A percentile compares a stretch with the other conserved stretches of the same genome.
Evolutionary conservation across 2,113 vertebrate genomes (phyloP).

Genomic region (Cathartes aura): DNA sequence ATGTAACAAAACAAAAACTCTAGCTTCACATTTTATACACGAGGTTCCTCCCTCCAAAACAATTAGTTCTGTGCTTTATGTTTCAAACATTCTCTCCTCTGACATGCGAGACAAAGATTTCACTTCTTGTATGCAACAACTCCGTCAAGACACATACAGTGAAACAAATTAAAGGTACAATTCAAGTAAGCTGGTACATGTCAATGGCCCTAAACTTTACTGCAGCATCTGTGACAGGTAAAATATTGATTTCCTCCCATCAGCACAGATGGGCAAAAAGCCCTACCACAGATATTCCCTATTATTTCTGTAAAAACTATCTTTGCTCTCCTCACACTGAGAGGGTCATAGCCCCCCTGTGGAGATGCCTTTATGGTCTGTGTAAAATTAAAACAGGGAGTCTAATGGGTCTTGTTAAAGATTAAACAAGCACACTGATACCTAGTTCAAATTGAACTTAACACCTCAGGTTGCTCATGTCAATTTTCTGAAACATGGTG

Average conservation of each 20-base stretch:
- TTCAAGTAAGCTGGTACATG: neutral
- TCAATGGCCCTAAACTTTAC: neutral
- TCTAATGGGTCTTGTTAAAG: constrained; percentile 61
- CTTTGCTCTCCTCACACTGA: neutral
- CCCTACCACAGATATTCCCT: neutral
- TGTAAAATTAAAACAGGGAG: constrained; percentile 54
- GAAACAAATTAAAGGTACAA: constrained; percentile 11
- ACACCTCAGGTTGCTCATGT: constrained; percentile 50
- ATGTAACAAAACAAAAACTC: neutral
- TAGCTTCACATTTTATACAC: neutral
- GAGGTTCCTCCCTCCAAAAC: neutral
- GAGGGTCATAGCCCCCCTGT: constrained; percentile 16
- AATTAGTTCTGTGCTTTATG: neutral
- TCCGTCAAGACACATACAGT: neutral
- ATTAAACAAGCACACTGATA: constrained; percentile 68
- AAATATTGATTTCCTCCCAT: constrained; percentile 26
- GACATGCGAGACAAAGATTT: neutral
- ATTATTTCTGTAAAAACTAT: constrained; percentile 23
- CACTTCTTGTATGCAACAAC: neutral
- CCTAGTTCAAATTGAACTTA: constrained; percentile 71
- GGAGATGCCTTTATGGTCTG: neutral
- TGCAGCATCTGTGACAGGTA: neutral
- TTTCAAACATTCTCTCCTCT: neutral
- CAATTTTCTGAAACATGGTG: constrained; percentile 73
- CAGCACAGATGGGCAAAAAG: neutral